Evolutionary conservation across 2,888 invertebrate genomes (phyloP), one percentile per base, ranked within the genome.

Genomic region (Eupithecia vulgata): DNA sequence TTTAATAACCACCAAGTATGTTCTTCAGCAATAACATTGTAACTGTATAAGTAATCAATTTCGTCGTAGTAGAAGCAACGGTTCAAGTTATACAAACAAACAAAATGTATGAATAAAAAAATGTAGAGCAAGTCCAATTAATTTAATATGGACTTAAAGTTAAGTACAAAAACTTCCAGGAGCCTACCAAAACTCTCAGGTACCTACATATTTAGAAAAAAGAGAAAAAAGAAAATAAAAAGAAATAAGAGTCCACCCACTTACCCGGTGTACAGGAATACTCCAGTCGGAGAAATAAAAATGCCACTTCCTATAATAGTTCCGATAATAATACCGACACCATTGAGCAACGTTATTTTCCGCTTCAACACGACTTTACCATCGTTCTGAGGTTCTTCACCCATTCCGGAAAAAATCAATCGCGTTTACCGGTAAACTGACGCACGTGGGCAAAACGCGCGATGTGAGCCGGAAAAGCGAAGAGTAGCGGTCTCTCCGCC

Each of bases 231-330:
- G n/a, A n/a, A n/a, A n/a, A n/a, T 6, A 10, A 21, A 10, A 59
- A 42, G 64, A 68, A 68, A 42, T 34, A 65, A 64, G 67, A 52
- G 67, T 40, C 57, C 12, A 70, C 71, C 76, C 67, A 93, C 95
- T 95, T 88, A 96, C 95, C 95, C 94, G 61, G 96, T 96, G 81
- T 95, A 94, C 72, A 88, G 82, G 85, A 95, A 96, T 78, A 97
- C 97, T 81, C 97, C 97, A 79, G 97, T 97, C n/a, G 98, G 98
- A 40, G 98, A 97, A 81, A 99, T 97, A 90, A 99, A 99, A 82
- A 99, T 98, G 69, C 99, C 99, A 75, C 98, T 96, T 64, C 99
- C 99, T 79, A 98, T 97, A 83, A 98, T 98, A 42, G 97, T 97
- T 57, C 98, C 98, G 62, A 98, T 97, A 84, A 98, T 98, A 76